Base-by-base conservation (phyloP, 92 coral and sea anemone genomes). In the Actinostola sp. region DNA sequence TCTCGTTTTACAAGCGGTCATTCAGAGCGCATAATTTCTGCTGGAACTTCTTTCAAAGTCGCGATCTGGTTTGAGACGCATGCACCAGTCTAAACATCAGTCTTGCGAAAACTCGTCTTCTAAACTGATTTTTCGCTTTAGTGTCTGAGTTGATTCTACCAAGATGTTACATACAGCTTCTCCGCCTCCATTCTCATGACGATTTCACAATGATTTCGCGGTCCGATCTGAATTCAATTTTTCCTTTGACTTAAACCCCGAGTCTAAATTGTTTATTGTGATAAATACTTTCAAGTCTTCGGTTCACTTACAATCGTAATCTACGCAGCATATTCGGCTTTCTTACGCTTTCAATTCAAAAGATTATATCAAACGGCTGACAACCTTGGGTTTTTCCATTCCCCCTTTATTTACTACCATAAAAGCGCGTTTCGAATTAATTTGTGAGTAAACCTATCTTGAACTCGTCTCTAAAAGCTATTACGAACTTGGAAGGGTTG, bases 391-490 rank as follows among this genome's bases (percentile, higher is more conserved):
- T 16, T 54, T 30, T 49, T 24, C 55, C 49, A 33, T 50, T 53
- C 44, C 61, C 32, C 23, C 52, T 62, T 64, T 60, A 44, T 60
- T 76, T 76, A 63, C 72, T 43, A 66, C 39, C 35, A 54, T 63
- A 24, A 67, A 45, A 49, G 57, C 43, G 32, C 74, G 23, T 60
- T 34, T 4, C 66, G 24, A 55, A 52, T 71, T 49, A 73, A 26
- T 73, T 61, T 32, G 69, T 29, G 23, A 21, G 81, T 51, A 75
- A 75, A 75, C 81, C 64, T 75, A 75, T 75, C 81, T 61, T 44
- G 48, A 62, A 63, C 63, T 63, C 24, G n/a, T 64, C 73, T 59
- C 70, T 75, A 75, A 75, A 75, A 75, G 81, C 81, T 75, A 61
- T 75, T 75, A 75, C 60, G 59, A 50, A 58, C 31, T 52, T 45